Conservation (phyloP, 2,888 invertebrate species). For the Heteromyza rotundicornis region DNA sequence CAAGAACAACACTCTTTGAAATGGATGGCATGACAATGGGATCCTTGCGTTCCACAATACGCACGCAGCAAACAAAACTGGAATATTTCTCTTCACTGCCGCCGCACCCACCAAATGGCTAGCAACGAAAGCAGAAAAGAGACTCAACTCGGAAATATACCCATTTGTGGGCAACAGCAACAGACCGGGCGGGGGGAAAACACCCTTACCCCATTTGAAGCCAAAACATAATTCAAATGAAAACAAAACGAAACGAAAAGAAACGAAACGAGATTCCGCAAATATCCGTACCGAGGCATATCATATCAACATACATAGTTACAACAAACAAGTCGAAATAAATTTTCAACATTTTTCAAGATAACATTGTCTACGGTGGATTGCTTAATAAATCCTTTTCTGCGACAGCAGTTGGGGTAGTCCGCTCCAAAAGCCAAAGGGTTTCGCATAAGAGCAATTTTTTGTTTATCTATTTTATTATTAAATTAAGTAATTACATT, state of each 20-base stretch:
- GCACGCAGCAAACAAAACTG: not conserved
- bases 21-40: not conserved
- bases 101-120: no score
- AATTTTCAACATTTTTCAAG: constrained; percentile 22
- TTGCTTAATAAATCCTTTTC: constrained; percentile 22
- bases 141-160: constrained; percentile 6
- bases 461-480: constrained; percentile 34
- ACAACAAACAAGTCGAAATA: constrained; percentile 3
- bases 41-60: not conserved
- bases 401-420: no score
- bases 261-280: not conserved
- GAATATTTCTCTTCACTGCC: no score
- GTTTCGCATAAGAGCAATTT: not conserved
- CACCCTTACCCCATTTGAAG: no score
- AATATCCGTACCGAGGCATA: no score
- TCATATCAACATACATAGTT: no score
- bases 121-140: not conserved
- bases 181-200: constrained; percentile 5
- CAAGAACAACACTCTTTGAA: constrained; percentile 36
- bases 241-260: constrained; percentile 8
- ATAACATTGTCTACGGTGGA: constrained; percentile 20
- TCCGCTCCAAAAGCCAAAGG: no score
- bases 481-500: constrained; percentile 55
- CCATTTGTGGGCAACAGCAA: constrained; percentile 16
- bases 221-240: not conserved